Evolutionary conservation across 2,888 invertebrate genomes (phyloP), one percentile per base, ranked within the genome.

Genomic region (Hypolimnas misippus): DNA sequence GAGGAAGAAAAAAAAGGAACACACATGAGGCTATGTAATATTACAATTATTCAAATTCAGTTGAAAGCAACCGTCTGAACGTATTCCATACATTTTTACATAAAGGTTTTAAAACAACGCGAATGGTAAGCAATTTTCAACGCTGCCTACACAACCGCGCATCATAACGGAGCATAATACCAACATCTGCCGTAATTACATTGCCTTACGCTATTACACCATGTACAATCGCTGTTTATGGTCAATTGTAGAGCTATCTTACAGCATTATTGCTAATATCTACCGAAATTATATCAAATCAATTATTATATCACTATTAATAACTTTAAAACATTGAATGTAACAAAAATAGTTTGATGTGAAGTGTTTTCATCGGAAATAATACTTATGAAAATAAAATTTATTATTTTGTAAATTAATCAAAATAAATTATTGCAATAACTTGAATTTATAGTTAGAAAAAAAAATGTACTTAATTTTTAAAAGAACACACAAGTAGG

Each of bases 151-250:
- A 19, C 44, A 14, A 40, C 40, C 6, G 19, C 44, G 44, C 19
- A n/a, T 46, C 44, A 46, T 21, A 46, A 46, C 19, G 44, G 10
- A 12, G 19, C 19, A 21, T 46, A 21, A 46, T 21, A 21, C 44
- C 44, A 6, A 46, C 44, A 46, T 19, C 44, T 46, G 44, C 44
- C n/a, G 44, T 46, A 46, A 46, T 46, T 46, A 46, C 44, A 21
- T 21, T 21, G 44, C 44, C 44, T n/a, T 46, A 17, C 21, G 44
- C 19, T 12, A 21, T 46, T 21, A 46, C 21, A 21, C 44, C 44
- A 17, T 42, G 44, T 46, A 19, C 44, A 19, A 46, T 46, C 21
- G 21, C 44, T 46, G 19, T 46, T 46, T 46, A 21, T 21, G n/a
- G 19, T n/a, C 19, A 44, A 46, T 12, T n/a, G 19, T 21, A 46